Base-by-base conservation (phyloP, 2,797 vertebrate genomes). In the Dallia pectoralis region DNA sequence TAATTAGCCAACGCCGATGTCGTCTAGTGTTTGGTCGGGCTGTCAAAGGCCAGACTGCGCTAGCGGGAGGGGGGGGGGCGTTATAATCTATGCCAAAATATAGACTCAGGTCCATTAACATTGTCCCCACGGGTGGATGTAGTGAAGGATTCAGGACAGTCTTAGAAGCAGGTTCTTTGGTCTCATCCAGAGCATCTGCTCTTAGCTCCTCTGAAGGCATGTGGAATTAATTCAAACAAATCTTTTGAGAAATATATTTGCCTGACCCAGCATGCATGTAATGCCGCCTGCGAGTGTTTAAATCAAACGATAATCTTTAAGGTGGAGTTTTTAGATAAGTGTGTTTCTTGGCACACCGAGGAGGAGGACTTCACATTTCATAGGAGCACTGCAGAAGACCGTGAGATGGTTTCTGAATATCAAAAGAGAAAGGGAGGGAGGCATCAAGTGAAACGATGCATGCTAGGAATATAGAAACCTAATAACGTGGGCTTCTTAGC, bases 1-100 rank as follows among this genome's bases (percentile, higher is more conserved):
- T 90, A 87, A 91, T 91, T 91, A 91, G 76, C 81, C 82, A 29
- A 62, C n/a, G n/a, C n/a, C n/a, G n/a, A n/a, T n/a, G n/a, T n/a
- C n/a, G n/a, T n/a, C n/a, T n/a, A n/a, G n/a, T n/a, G n/a, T n/a
- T n/a, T n/a, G n/a, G n/a, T n/a, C n/a, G n/a, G n/a, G n/a, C n/a
- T n/a, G n/a, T n/a, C n/a, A n/a, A n/a, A n/a, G n/a, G n/a, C n/a
- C n/a, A n/a, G n/a, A n/a, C n/a, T n/a, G n/a, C n/a, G n/a, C n/a
- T n/a, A n/a, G n/a, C n/a, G n/a, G n/a, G n/a, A n/a, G n/a, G n/a
- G n/a, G n/a, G n/a, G n/a, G n/a, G n/a, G 61, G 86, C 86, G 87
- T 88, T 71, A 86, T 75, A 44, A 44, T 44, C 40, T 11, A 44
- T 44, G 40, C 40, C 40, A 44, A 44, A 44, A 44, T 44, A 9